Evolutionary conservation across 2,888 invertebrate species (phyloP).

Genomic region (Allolobophora icterica): DNA sequence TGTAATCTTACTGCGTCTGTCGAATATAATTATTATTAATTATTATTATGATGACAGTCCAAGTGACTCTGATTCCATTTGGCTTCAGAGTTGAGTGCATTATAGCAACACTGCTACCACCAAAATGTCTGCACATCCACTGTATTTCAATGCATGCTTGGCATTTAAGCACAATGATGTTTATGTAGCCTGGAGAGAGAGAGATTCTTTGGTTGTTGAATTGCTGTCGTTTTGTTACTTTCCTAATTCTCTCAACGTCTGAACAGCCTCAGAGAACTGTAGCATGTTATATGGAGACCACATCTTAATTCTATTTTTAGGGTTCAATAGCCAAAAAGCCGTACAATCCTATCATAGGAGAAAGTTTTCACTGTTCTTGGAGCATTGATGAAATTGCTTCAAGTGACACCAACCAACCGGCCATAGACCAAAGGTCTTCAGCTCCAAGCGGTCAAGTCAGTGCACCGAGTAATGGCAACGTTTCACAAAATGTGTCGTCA

Average conservation of each 20-base stretch:
- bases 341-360: constrained; percentile 70
- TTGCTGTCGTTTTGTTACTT: not conserved
- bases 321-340: constrained; percentile 68
- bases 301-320: constrained; percentile 48
- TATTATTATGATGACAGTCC: no score
- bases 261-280: not conserved
- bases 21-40: no score
- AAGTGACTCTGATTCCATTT: no score
- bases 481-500: not conserved
- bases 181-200: not conserved
- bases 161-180: not conserved
- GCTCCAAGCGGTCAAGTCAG: not conserved
- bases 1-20: no score
- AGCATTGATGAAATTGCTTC: constrained; percentile 52
- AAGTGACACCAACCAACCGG: not conserved
- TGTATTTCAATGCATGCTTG: not conserved
- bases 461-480: not conserved
- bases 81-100: no score
- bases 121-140: no score
- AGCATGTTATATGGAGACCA: not conserved
- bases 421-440: not conserved
- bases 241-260: not conserved
- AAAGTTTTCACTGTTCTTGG: constrained; percentile 70
- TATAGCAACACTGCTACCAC: no score
- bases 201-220: not conserved